phyloP scores from a whole-genome alignment of 1,140 invertebrate genomes.

The Drosophila nebulosa region DNA sequence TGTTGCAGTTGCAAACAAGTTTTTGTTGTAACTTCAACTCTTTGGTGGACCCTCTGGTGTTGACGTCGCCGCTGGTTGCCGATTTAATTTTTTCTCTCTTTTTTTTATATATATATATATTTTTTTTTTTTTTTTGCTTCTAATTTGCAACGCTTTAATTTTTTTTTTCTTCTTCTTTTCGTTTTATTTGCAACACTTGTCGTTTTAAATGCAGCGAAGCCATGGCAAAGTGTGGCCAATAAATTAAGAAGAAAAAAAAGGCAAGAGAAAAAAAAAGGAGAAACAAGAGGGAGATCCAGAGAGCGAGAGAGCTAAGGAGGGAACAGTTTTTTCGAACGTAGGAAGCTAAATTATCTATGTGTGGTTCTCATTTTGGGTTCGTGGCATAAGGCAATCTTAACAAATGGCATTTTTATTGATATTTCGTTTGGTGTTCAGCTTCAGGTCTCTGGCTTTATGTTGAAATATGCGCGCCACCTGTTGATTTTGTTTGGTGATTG shows the following conservation, averaged over 20 bases:
- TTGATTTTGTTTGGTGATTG: conserved; percentile 74
- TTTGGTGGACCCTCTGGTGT: conserved; percentile 52
- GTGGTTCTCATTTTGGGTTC: conserved; percentile 44
- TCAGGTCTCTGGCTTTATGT: conserved; percentile 59
- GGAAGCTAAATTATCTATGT: conserved; percentile 68
- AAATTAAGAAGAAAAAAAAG: conserved; percentile 65
- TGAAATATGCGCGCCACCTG: conserved; percentile 77
- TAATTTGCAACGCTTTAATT: conserved; percentile 76
- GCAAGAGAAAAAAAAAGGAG: conserved; percentile 17
- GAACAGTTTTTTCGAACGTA: conserved; percentile 29
- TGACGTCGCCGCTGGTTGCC: conserved; percentile 57
- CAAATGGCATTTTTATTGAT: conserved; percentile 79
- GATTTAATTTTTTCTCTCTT: conserved; percentile 33
- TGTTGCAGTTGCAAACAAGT: conserved; percentile 63
- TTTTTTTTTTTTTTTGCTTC: conserved; percentile 13
- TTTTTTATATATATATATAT: not conserved
- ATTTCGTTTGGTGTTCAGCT: conserved; percentile 62
- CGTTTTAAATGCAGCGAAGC: conserved; percentile 68
- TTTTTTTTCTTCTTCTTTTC: conserved; percentile 74
- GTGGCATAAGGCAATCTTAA: conserved; percentile 64
- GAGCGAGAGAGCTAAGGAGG: conserved; percentile 14
- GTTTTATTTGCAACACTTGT: conserved; percentile 76
- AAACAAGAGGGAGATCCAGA: conserved; percentile 1
- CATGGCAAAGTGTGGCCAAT: conserved; percentile 71
- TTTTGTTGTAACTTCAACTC: conserved; percentile 37